Base-by-base conservation (phyloP, 1,140 invertebrate genomes). In the Saccostrea glomerata region DNA sequence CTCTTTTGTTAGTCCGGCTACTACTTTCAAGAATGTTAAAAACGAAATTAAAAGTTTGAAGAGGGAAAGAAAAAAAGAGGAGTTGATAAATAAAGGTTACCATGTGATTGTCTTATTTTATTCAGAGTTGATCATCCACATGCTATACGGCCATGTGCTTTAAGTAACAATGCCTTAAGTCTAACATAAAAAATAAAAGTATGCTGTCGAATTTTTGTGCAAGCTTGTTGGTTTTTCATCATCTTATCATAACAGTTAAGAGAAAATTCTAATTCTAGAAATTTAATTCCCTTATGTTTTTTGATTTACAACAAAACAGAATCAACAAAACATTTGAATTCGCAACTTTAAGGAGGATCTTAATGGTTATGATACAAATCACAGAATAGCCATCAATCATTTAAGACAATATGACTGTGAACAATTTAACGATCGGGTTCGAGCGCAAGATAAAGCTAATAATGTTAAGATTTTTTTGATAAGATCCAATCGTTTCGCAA, bases 371-470 rank as follows among this genome's bases (percentile, higher is more conserved):
- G 30, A 77, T 77, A 77, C 7, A 9, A 23, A 60, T 60, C 58
- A 60, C 58, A 63, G n/a, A 77, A 11, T 15, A 7, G 13, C 4
- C 70, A 77, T 77, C 70, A 77, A 77, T 77, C 70, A 77, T 77
- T 36, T 13, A 77, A 77, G 70, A 77, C 70, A 77, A 77, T 30
- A 36, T 17, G 25, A 40, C 70, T 77, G 70, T 11, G 70, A 77
- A 77, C 70, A 77, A 77, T 77, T 77, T 77, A 15, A 36, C 30
- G 25, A 36, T 30, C 70, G 70, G 70, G 23, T 77, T 36, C 15
- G 70, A 77, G 25, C 70, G 13, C 70, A 30, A 77, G 70, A 77
- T 77, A 77, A 77, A 77, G 25, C 70, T 77, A 77, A 77, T 77
- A 77, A 77, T 77, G 25, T 25, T 12, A 2, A 25, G 70, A 77